Percentiles rank a stretch among this genome's conserved stretches.
Conservation (phyloP, 2,797 vertebrate genomes). For the Austrolebias charrua region DNA sequence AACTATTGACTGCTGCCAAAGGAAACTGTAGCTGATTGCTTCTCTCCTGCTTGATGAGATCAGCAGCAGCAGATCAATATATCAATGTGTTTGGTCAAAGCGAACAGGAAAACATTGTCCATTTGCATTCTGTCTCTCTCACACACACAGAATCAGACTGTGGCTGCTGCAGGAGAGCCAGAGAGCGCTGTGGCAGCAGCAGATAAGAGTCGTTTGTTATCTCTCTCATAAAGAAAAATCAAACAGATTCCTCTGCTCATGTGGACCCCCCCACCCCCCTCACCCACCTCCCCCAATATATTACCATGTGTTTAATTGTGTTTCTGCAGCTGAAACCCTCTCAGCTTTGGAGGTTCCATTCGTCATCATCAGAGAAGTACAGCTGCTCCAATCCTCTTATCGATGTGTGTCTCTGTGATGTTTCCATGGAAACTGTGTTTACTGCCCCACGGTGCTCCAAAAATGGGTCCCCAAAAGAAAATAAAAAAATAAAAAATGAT, state of each 20-base stretch:
- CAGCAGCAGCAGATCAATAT: constrained; percentile 67
- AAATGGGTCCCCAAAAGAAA: constrained; percentile 75
- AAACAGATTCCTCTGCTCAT: constrained; percentile 63
- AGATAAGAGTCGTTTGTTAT: constrained; percentile 73
- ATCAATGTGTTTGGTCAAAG: constrained; percentile 67
- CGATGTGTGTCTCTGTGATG: constrained; percentile 81
- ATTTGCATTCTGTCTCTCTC: constrained; percentile 43
- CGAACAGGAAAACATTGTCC: constrained; percentile 68
- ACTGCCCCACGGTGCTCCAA: constrained; percentile 82
- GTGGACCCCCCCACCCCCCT: constrained; percentile 43
- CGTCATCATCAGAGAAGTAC: constrained; percentile 81
- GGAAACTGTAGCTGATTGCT: constrained; percentile 61
- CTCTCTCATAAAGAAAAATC: constrained; percentile 66
- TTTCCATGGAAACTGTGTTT: constrained; percentile 93
- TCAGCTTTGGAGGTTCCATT: constrained; percentile 78
- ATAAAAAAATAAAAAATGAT: constrained; percentile 73
- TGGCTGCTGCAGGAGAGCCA: constrained; percentile 28
- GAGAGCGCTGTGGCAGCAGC: constrained; percentile 45
- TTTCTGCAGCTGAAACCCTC: constrained; percentile 66
- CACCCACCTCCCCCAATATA: constrained; percentile 51
- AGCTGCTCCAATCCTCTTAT: constrained; percentile 82
- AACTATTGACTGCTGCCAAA: constrained; percentile 52
- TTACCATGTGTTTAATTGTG: constrained; percentile 69
- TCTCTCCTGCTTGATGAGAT: constrained; percentile 60
- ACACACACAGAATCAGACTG: constrained; percentile 20